These are phyloP conservation scores for Perithous albicinctus DNA, from an alignment of 2,888 invertebrate species.

Conservation along the genomic window DNA sequence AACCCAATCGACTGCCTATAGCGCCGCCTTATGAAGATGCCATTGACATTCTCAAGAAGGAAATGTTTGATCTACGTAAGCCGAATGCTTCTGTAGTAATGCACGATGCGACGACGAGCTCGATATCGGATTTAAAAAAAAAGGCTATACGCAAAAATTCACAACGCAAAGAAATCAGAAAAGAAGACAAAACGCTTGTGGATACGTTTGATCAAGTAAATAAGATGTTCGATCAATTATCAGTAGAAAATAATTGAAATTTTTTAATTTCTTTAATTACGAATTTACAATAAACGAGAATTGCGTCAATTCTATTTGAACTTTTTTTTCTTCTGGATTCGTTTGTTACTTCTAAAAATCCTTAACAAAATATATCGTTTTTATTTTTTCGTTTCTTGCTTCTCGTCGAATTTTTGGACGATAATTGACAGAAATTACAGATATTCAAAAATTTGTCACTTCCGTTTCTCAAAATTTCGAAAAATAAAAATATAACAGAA, in stretches of 20 bases:
- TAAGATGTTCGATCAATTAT: slow-evolving; percentile 18
- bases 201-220: slow-evolving; percentile 30
- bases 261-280: background rate
- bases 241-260: slow-evolving; percentile 8
- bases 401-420: no score
- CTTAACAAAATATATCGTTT: background rate
- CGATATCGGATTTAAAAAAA: slow-evolving; percentile 66
- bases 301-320: background rate
- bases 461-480: no score
- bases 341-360: background rate
- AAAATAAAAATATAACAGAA: background rate
- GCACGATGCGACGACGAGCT: slow-evolving; percentile 59
- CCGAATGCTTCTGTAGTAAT: slow-evolving; percentile 75
- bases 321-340: background rate
- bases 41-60: slow-evolving; percentile 81
- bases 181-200: slow-evolving; percentile 7
- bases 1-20: slow-evolving; percentile 91
- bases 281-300: slow-evolving; percentile 3
- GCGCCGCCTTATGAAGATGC: slow-evolving; percentile 91
- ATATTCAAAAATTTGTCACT: no score
- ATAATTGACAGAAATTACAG: no score
- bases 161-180: background rate
- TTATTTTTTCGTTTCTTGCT: no score
- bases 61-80: slow-evolving; percentile 77
- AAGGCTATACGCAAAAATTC: slow-evolving; percentile 28